A percentile compares a stretch with the other conserved stretches of the same genome.
These are phyloP conservation scores for Hippocampus comes DNA, from an alignment of 2,113 vertebrate genomes.

Conservation along the genomic window DNA sequence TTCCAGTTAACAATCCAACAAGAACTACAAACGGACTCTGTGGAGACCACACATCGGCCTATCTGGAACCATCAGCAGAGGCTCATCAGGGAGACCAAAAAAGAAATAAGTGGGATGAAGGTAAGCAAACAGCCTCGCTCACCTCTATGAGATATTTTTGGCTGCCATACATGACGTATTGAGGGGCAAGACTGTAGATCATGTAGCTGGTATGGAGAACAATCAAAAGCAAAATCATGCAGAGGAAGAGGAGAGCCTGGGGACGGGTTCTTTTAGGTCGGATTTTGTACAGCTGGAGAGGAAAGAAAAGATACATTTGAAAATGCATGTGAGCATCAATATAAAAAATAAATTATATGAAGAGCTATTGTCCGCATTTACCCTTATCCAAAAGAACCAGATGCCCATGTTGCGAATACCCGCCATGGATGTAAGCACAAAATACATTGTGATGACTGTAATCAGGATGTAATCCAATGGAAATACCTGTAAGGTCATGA, in stretches of 20 bases:
- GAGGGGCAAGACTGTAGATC: conserved; percentile 97
- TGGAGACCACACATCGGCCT: conserved; percentile 29
- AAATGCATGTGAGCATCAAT: neutral
- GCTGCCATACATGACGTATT: conserved; percentile 98
- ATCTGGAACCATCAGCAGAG: conserved; percentile 23
- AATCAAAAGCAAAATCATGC: conserved; percentile 95
- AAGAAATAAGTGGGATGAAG: conserved; percentile 3
- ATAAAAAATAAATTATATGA: neutral
- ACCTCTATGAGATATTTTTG: conserved; percentile 92
- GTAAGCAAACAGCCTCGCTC: conserved; percentile 36
- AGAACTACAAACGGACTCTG: conserved; percentile 10
- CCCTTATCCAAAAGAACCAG: conserved; percentile 99
- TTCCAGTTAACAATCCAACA: neutral
- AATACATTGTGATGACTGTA: conserved; percentile 94
- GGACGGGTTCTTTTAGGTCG: conserved; percentile 87
- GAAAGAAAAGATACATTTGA: conserved; percentile 14
- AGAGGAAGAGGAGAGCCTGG: conserved; percentile 95
- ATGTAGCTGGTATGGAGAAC: conserved; percentile 97
- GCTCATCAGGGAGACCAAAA: conserved; percentile 10
- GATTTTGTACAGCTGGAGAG: conserved; percentile 90
- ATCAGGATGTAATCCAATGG: conserved; percentile 97
- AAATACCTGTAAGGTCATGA: conserved; percentile 79
- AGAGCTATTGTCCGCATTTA: conserved; percentile 50
- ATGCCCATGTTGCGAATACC: conserved; percentile 97
- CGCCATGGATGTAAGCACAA: conserved; percentile 97